Base-by-base conservation (phyloP, 1,140 invertebrate genomes). In the Gryon sp. region DNA sequence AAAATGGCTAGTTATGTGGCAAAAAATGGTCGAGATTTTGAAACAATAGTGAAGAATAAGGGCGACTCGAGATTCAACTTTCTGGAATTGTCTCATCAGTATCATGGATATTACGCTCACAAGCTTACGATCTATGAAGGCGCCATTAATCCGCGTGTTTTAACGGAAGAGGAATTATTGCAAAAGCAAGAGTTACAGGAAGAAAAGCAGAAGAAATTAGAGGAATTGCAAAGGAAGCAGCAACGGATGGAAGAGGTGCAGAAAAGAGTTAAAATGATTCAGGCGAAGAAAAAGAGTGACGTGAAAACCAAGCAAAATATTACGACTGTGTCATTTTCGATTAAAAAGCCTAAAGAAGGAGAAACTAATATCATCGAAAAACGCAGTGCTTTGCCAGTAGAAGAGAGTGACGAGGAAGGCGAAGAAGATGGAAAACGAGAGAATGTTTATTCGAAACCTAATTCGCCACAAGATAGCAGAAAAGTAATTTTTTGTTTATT, bases 1-100 rank as follows among this genome's bases (percentile, higher is more conserved):
- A 98, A 98, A 89, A 98, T 99, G 93, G 97, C 97, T 1, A 93
- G 93, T 57, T 99, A 99, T 84, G 97, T 99, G 0, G 93, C 94
- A 0, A 97, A 97, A 80, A 99, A 99, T 89, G 98, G 97, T 0
- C 90, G 93, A 40, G 95, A 97, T 76, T 99, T 99, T 87, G 97
- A 98, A 81, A 91, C 92, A 6, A 95, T 96, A 19, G 94, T 98
- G 0, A 93, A 93, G 81, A 93, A 92, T 2, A 97, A 97, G 88
- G 93, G 94, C 9, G 97, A 98, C 86, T 91, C 93, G 0, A 88
- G 97, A 18, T 98, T 97, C 83, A 92, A 92, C 11, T 97, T 97
- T 85, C 85, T 97, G 0, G 91, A 96, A 43, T 86, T 92, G 0
- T 90, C 89, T 0, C 92, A 96, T 83, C 89, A 93, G 36, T 95